Base-by-base conservation (phyloP, 2,113 vertebrate species). In the Chaenogobius annularis region DNA sequence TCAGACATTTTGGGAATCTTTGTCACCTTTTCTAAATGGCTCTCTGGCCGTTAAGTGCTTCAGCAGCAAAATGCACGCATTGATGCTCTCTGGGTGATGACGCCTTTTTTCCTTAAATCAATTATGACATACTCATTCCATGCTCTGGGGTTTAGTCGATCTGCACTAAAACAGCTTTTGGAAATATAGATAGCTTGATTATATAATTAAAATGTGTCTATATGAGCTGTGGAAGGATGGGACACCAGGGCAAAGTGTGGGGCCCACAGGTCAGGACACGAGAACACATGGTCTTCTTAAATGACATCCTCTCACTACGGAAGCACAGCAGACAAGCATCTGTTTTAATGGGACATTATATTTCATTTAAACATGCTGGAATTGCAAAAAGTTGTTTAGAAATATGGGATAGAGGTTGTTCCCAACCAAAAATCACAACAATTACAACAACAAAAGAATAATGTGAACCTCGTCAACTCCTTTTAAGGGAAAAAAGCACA, bases 11-110 rank as follows among this genome's bases (percentile, higher is more conserved):
- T 55, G 52, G 11, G 54, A 58, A 14, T 58, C 10, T 58, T 22
- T 58, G 3, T 58, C 54, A 54, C 20, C 10, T 56, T 56, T 22
- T 58, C 55, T 43, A 4, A 65, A 70, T 72, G 72, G 58, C 7
- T 15, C 1, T 10, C 37, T 3, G 13, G 71, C 7, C 55, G 13
- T 7, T 23, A 26, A 58, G 55, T 58, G 55, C 55, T 58, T 58
- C 22, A 10, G 23, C 55, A 58, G 55, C n/a, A 55, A 55, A 55
- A 58, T 13, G 3, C 20, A 58, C 5, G 55, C 55, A 58, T 26
- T 56, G 12, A 58, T 58, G 55, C 20, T 55, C 8, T 22, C 10
- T 22, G 19, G 20, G 52, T 20, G 52, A 55, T 55, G 52, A 22
- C 50, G 20, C 52, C 10, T 9, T n/a, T 10, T 11, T 55, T 22